A percentile compares a stretch with the other conserved stretches of the same genome.
These are phyloP conservation scores for Chironex yamaguchii DNA, from an alignment of 30 jellyfish, hydroid and myxozoan genomes.

Conservation along the genomic window DNA sequence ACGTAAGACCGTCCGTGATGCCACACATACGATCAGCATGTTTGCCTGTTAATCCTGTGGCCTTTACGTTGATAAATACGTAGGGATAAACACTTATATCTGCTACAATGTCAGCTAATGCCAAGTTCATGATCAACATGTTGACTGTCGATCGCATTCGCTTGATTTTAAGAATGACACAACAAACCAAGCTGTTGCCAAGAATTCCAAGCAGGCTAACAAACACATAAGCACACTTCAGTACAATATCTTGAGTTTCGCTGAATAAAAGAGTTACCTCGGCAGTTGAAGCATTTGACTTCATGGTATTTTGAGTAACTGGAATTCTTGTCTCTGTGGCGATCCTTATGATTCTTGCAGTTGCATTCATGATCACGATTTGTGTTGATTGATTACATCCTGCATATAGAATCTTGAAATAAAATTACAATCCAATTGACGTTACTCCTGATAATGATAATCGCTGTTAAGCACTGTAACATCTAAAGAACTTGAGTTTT, in stretches of 20 bases:
- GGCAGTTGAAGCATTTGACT: neutral
- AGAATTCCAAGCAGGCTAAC: constrained; percentile 51
- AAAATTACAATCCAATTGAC: no score
- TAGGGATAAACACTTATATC: constrained; percentile 84
- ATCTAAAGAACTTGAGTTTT: no score
- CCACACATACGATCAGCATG: constrained; percentile 88
- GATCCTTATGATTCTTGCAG: no score
- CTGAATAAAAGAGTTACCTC: constrained; percentile 20
- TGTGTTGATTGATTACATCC: no score
- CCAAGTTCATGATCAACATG: constrained; percentile 71
- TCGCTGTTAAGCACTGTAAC: no score
- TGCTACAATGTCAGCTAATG: constrained; percentile 82
- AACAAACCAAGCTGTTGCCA: constrained; percentile 80
- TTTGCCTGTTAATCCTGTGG: constrained; percentile 56
- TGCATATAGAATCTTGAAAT: no score
- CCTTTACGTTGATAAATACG: constrained; percentile 49
- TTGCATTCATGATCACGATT: no score
- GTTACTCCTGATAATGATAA: no score
- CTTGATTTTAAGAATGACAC: constrained; percentile 59
- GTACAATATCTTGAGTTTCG: constrained; percentile 38
- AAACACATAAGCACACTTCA: constrained; percentile 52
- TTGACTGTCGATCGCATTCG: constrained; percentile 80
- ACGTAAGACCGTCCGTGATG: constrained; percentile 79
- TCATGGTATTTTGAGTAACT: no score
- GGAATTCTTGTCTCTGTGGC: no score